Percentiles rank a stretch among this genome's conserved stretches.
These are phyloP conservation scores for Macrophya annulata DNA, from an alignment of 2,888 invertebrate species.

Conservation along the genomic window DNA sequence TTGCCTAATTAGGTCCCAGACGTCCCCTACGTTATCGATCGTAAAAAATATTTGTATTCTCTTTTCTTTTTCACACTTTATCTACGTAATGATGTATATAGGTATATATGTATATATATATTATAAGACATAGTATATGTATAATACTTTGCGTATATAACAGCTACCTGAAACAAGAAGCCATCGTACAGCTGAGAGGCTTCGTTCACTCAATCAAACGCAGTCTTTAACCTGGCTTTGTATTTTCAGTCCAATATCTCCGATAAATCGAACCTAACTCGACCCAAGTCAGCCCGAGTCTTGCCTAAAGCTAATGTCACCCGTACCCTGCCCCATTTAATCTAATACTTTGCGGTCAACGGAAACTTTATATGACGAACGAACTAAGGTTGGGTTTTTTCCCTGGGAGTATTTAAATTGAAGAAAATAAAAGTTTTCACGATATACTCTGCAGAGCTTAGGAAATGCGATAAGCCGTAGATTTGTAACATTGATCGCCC, in stretches of 20 bases:
- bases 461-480: background rate
- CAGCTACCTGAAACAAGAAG: constrained; percentile 35
- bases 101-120: no score
- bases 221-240: constrained; percentile 49
- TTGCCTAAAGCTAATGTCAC: constrained; percentile 26
- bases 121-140: no score
- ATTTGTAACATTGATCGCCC: constrained; percentile 13
- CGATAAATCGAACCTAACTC: constrained; percentile 51
- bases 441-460: background rate
- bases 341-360: constrained; percentile 37
- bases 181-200: constrained; percentile 52
- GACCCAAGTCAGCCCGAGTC: constrained; percentile 3
- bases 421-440: constrained; percentile 10
- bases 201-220: constrained; percentile 50
- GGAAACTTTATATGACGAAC: constrained; percentile 22
- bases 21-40: constrained; percentile 11
- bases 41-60: background rate
- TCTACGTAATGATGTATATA: background rate
- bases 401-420: background rate
- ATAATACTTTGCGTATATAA: background rate
- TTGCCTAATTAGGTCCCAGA: constrained; percentile 40
- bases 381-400: background rate
- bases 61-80: background rate
- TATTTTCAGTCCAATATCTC: constrained; percentile 45
- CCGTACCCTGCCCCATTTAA: constrained; percentile 33